Evolutionary conservation across 1,140 invertebrate genomes (phyloP), one percentile per base, ranked within the genome.

Genomic region (Leptinotarsa undecemlineata): DNA sequence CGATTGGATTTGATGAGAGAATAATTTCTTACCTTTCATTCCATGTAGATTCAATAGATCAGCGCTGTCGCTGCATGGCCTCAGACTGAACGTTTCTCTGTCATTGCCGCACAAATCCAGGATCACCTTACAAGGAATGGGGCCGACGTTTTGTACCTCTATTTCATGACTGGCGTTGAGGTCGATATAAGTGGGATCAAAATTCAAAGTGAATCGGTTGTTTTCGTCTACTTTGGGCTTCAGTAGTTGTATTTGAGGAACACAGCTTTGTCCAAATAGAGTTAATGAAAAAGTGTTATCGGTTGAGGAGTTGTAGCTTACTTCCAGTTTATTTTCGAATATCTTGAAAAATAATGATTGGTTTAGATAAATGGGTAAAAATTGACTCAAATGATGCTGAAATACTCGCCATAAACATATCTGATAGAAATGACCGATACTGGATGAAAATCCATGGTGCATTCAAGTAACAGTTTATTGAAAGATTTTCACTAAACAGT

Each of bases 41-140:
- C 33, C 33, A 11, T 42, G 33, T 42, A 57, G 19, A 70, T 77
- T 76, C 23, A 79, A 23, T 3, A 23, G 64, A 8, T 61, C 1
- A 14, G 51, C 48, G 6, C 74, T 76, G 26, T 77, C 48, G 8
- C 72, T 67, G 6, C 60, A 20, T 5, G 78, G 73, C 15, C 66
- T 57, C 17, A 79, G n/a, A 63, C 15, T 26, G 17, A 68, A 68
- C 15, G 26, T 47, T 19, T 68, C 26, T 68, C 42, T 14, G 11
- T 68, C 15, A 71, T 64, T 76, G 14, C 26, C 48, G 69, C 14
- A 66, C 70, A 47, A 72, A 70, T 57, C 47, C 11, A 77, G 4
- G 14, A 82, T 80, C 23, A 79, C 78, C 73, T 79, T 77, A 48
- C 78, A 80, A 20, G 78, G 47, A 60, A 83, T 79, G 19, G 68